phyloP scores from a whole-genome alignment of 2,113 vertebrate species.

The Etia nguti region DNA sequence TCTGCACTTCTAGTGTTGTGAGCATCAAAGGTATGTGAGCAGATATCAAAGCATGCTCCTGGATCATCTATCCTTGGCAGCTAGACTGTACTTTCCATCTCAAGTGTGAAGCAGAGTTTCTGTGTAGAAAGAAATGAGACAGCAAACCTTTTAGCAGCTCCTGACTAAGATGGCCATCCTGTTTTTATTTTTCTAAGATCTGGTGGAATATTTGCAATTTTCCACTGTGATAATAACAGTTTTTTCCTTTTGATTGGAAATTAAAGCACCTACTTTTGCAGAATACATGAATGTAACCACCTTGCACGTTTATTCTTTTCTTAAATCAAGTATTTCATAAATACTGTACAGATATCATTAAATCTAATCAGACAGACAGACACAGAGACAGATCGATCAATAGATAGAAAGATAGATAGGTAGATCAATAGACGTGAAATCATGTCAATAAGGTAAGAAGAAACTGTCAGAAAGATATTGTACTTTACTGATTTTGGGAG shows the following conservation, averaged over 20 bases:
- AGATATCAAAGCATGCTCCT: constrained; percentile 62
- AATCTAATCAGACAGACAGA: neutral
- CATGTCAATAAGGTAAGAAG: neutral
- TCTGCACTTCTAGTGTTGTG: constrained; percentile 50
- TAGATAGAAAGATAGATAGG: no score
- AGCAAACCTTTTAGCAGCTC: constrained; percentile 36
- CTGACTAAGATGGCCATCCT: neutral
- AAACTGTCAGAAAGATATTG: neutral
- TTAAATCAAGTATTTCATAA: neutral
- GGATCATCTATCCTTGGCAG: constrained; percentile 57
- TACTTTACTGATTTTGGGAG: constrained; percentile 8
- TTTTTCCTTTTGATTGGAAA: neutral
- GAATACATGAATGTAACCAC: neutral
- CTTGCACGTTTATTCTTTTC: neutral
- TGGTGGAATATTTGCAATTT: constrained; percentile 1
- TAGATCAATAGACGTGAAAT: neutral
- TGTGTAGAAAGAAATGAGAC: constrained; percentile 38
- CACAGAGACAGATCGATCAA: no score
- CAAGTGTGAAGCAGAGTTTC: constrained; percentile 29
- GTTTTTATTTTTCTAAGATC: constrained; percentile 17
- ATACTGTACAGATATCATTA: neutral
- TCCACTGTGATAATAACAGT: neutral
- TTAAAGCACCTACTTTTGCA: neutral
- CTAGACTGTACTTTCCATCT: constrained; percentile 54
- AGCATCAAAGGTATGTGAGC: constrained; percentile 58